Percentiles rank a stretch among this genome's conserved stretches.
These are phyloP conservation scores for Oreotrochilus melanogaster DNA, from an alignment of 2,113 vertebrate genomes.

Conservation along the genomic window DNA sequence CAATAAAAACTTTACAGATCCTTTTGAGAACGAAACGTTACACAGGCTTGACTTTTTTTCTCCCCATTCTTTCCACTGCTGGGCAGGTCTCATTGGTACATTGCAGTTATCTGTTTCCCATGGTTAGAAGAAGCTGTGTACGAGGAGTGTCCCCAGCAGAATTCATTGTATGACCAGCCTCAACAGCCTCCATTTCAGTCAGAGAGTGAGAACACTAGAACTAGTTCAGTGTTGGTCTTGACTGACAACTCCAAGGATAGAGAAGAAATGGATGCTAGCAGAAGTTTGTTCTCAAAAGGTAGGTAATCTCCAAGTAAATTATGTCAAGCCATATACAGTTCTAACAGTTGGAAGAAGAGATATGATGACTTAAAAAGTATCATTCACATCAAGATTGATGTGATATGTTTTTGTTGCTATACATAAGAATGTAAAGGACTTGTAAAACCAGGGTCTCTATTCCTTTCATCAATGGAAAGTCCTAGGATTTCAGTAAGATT, in stretches of 20 bases:
- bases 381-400: neutral
- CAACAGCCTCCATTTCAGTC: neutral
- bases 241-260: neutral
- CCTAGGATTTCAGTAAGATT: neutral
- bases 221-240: conserved; percentile 21
- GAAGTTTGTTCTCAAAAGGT: conserved; percentile 30
- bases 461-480: neutral
- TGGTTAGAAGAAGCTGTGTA: conserved; percentile 83
- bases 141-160: conserved; percentile 70
- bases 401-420: neutral
- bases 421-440: neutral
- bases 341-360: neutral
- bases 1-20: neutral
- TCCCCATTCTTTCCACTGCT: neutral
- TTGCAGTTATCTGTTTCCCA: conserved; percentile 95
- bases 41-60: fast-evolving
- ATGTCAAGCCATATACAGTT: neutral
- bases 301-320: neutral
- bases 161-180: neutral
- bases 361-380: neutral
- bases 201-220: neutral
- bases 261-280: neutral
- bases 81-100: conserved; percentile 94
- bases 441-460: neutral
- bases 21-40: neutral